These are phyloP conservation scores for Lutjanus erythropterus DNA, from an alignment of 2,113 vertebrate genomes.

Conservation along the genomic window DNA sequence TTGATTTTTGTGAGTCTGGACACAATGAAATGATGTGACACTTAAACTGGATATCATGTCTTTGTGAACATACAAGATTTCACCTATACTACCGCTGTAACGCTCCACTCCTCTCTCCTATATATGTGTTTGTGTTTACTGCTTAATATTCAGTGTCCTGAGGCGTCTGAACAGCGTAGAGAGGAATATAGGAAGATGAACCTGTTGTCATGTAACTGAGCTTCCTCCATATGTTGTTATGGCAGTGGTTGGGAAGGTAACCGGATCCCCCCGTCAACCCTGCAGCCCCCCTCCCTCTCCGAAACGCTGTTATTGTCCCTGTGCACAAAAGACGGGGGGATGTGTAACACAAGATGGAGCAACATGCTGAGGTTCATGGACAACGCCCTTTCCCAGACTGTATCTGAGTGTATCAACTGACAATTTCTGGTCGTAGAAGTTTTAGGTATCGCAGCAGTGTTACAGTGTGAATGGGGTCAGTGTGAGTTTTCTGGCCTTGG, in stretches of 20 bases:
- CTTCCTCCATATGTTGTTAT: constrained; percentile 65
- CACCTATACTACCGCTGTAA: rapidly evolving
- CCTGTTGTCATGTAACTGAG: constrained; percentile 61
- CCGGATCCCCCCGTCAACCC: constrained; percentile 56
- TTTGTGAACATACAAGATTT: not conserved
- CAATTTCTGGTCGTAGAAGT: constrained; percentile 37
- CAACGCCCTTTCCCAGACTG: constrained; percentile 81
- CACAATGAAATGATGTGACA: not conserved
- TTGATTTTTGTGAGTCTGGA: constrained; percentile 23
- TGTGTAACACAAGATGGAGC: constrained; percentile 72
- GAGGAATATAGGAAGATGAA: constrained; percentile 37
- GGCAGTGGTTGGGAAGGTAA: constrained; percentile 75
- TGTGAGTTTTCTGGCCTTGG: not conserved
- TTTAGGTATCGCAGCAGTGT: constrained; percentile 33
- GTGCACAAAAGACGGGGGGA: constrained; percentile 76
- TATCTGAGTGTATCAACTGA: constrained; percentile 59
- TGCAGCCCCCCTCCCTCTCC: constrained; percentile 8
- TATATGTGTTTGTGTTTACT: constrained; percentile 7
- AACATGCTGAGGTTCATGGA: constrained; percentile 71
- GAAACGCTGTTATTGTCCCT: constrained; percentile 76
- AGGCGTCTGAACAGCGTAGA: constrained; percentile 8
- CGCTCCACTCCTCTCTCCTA: not conserved
- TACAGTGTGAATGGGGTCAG: not conserved
- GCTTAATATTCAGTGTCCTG: not conserved
- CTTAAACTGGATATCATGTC: constrained; percentile 2